A percentile compares a stretch with the other conserved stretches of the same genome.
These are phyloP conservation scores for Cygnus atratus DNA, from an alignment of 2,113 vertebrate species.

Conservation along the genomic window DNA sequence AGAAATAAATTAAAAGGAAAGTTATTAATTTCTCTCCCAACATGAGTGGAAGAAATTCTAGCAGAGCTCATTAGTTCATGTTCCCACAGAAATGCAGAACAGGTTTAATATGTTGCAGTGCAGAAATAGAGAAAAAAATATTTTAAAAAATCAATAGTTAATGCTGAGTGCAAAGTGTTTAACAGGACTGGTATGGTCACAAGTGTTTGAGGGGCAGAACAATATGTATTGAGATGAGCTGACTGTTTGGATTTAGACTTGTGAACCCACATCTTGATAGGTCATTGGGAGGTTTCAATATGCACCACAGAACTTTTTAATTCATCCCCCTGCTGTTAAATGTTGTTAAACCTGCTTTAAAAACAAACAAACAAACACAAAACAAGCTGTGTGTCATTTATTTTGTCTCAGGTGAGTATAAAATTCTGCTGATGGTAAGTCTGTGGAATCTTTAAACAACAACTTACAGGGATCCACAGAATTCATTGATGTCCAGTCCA, in stretches of 20 bases:
- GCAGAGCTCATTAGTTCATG: neutral
- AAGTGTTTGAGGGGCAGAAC: neutral
- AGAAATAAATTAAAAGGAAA: neutral
- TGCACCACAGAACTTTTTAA: neutral
- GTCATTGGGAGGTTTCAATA: neutral
- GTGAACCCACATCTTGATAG: neutral
- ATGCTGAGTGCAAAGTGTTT: neutral
- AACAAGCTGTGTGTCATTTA: neutral
- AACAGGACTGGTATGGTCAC: neutral
- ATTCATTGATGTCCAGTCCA: neutral
- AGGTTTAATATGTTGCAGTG: neutral
- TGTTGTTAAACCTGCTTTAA: neutral
- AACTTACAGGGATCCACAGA: neutral
- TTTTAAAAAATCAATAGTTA: neutral
- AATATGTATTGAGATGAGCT: neutral
- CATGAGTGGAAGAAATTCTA: neutral
- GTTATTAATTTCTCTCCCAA: neutral
- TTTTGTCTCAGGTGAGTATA: neutral
- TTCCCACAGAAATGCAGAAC: neutral
- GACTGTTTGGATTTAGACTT: neutral
- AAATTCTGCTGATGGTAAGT: conserved; percentile 1
- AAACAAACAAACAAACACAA: neutral
- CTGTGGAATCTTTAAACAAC: neutral
- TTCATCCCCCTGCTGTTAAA: neutral
- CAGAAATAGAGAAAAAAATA: neutral